Evolutionary conservation across 2,888 invertebrate species (phyloP), one percentile per base, ranked within the genome.

Genomic region (Dasysyrphus tricinctus): DNA sequence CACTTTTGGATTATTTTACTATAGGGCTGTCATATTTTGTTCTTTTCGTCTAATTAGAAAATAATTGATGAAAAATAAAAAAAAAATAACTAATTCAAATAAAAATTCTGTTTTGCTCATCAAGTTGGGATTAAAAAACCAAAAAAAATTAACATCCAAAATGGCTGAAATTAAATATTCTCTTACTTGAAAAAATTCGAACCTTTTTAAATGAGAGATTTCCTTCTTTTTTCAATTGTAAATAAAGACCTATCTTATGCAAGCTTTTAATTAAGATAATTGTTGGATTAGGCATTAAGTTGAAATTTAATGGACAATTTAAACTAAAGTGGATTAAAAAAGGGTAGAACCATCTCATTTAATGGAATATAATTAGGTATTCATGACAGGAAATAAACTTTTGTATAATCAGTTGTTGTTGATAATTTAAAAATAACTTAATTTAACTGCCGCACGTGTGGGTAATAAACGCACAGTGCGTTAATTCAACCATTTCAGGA

Each of bases 201-300:
- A 51, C 51, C 51, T 34, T 59, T 59, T 37, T 56, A 32, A 56
- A 56, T 56, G 32, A 32, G 32, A 32, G 32, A 32, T 34, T 57
- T 57, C 12, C 16, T 19, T 5, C 29, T 14, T 29, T 56, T 56
- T 19, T 59, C 5, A 11, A 37, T 37, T 19, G 11, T 51, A 39
- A 39, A 51, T 19, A 19, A 47, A 47, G 42, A 14, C 42, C 42
- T 42, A 24, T 42, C 12, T 42, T 19, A 24, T 1, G 19, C 37
- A 59, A 59, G 12, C 37, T 37, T 59, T 37, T 59, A 59, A 59
- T 59, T 59, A 59, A 59, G 34, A 59, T 59, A 59, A 59, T 59
- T 37, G 11, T n/a, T 0, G 57, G 57, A 37, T 59, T 37, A 59
- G 37, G 37, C 19, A 59, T 59, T 59, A 19, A 59, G 57, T 37